phyloP scores from a whole-genome alignment of 2,797 vertebrate species.

The Hipposideros larvatus region DNA sequence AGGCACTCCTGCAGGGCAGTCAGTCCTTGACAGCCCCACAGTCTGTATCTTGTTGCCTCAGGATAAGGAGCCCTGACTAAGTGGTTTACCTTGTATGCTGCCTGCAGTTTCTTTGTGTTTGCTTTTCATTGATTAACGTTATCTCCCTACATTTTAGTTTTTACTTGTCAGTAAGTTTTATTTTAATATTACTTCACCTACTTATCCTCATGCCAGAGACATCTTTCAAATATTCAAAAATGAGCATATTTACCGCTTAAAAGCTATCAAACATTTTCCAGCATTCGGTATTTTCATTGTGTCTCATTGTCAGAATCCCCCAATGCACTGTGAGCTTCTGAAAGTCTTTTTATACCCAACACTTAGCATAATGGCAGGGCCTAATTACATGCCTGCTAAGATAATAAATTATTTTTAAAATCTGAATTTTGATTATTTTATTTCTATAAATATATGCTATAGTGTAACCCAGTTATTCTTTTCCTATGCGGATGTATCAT shows the following conservation, averaged over 20 bases:
- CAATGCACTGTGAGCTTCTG: background rate
- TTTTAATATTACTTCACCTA: background rate
- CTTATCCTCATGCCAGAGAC: background rate
- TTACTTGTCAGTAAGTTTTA: background rate
- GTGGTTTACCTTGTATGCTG: background rate
- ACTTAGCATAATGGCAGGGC: background rate
- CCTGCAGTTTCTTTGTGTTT: background rate
- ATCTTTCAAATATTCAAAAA: background rate
- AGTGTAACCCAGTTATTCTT: background rate
- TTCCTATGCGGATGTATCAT: background rate
- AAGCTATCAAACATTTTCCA: background rate
- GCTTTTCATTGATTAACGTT: background rate
- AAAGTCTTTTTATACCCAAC: background rate
- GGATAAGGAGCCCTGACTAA: background rate
- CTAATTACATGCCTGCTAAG: conserved; percentile 40
- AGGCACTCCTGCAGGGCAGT: background rate
- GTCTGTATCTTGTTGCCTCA: background rate
- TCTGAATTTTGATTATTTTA: conserved; percentile 10
- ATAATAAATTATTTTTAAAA: conserved; percentile 37
- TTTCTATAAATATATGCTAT: background rate
- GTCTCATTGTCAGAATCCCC: background rate
- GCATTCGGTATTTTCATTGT: conserved; percentile 1
- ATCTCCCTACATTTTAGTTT: background rate
- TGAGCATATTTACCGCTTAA: background rate
- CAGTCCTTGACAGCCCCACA: no score